A percentile compares a stretch with the other conserved stretches of the same genome.
Evolutionary conservation across 2,888 invertebrate species (phyloP).

Genomic region (Piscicola geometra): DNA sequence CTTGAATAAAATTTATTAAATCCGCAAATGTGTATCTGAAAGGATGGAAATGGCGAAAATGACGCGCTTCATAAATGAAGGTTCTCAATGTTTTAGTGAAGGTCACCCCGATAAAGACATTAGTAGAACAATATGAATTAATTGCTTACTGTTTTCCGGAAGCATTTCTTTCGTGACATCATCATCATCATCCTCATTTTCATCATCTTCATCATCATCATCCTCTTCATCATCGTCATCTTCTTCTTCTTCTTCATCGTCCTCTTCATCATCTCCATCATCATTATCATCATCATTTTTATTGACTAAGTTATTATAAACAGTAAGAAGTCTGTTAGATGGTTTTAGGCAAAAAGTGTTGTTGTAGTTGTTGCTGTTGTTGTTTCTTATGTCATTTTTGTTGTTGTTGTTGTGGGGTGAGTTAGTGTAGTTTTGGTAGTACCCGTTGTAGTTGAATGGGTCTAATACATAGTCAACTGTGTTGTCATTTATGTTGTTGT

Average conservation of each 20-base stretch:
- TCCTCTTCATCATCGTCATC: not conserved
- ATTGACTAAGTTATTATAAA: not conserved
- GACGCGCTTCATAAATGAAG: no score
- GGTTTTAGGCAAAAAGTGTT: not conserved
- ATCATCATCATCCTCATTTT: slow-evolving; percentile 5
- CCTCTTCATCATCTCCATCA: not conserved
- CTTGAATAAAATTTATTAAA: no score
- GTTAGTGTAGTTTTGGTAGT: not conserved
- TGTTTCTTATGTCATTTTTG: not conserved
- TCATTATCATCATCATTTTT: slow-evolving; percentile 6
- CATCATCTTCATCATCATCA: not conserved
- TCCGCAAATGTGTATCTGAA: no score
- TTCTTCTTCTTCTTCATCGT: not conserved
- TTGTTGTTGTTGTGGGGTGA: not conserved
- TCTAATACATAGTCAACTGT: no score
- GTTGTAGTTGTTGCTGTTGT: slow-evolving; percentile 5
- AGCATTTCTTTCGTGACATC: not conserved
- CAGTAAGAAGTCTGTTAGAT: not conserved
- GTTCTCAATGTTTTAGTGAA: no score
- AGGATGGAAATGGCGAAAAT: no score
- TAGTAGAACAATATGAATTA: not conserved
- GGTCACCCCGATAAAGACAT: no score
- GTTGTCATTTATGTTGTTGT: no score
- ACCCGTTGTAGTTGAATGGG: no score
- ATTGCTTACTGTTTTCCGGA: not conserved